Conservation (phyloP, 2,888 invertebrate species). For the Euspilapteryx auroguttella region DNA sequence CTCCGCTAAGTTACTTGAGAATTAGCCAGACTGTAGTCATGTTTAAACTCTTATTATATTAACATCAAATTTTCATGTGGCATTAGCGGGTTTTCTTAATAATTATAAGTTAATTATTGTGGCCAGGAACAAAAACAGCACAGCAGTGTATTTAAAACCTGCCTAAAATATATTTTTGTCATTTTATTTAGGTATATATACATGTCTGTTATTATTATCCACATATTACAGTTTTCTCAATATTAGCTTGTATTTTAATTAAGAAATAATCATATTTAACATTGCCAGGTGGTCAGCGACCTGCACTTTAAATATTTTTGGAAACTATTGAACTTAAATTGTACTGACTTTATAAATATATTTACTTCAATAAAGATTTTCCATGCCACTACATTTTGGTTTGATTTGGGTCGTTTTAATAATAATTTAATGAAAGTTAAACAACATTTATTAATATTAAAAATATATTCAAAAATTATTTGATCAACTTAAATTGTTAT, state of each 20-base stretch:
- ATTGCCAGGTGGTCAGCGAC: slow-evolving; percentile 63
- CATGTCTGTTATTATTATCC: slow-evolving; percentile 45
- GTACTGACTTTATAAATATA: slow-evolving; percentile 65
- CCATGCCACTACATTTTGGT: slow-evolving; percentile 49
- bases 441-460: no score
- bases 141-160: slow-evolving; percentile 57
- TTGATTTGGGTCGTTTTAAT: no score
- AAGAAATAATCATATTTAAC: slow-evolving; percentile 65
- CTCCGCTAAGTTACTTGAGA: slow-evolving; percentile 40
- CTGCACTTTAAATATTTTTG: slow-evolving; percentile 64
- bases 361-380: slow-evolving; percentile 65
- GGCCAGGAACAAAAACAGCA: slow-evolving; percentile 54
- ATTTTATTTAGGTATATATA: slow-evolving; percentile 59
- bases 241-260: slow-evolving; percentile 65
- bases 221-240: slow-evolving; percentile 63
- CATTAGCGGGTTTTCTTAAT: slow-evolving; percentile 33
- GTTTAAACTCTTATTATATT: slow-evolving; percentile 21
- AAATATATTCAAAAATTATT: no score
- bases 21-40: slow-evolving; percentile 22
- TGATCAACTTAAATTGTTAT: slow-evolving; percentile 1
- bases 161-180: slow-evolving; percentile 64
- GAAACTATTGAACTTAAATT: slow-evolving; percentile 65
- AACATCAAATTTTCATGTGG: slow-evolving; percentile 36
- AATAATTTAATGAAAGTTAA: background rate
- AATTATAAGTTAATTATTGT: slow-evolving; percentile 53